These are phyloP conservation scores for Cybosia mesomella DNA, from an alignment of 2,888 invertebrate species.

Conservation along the genomic window DNA sequence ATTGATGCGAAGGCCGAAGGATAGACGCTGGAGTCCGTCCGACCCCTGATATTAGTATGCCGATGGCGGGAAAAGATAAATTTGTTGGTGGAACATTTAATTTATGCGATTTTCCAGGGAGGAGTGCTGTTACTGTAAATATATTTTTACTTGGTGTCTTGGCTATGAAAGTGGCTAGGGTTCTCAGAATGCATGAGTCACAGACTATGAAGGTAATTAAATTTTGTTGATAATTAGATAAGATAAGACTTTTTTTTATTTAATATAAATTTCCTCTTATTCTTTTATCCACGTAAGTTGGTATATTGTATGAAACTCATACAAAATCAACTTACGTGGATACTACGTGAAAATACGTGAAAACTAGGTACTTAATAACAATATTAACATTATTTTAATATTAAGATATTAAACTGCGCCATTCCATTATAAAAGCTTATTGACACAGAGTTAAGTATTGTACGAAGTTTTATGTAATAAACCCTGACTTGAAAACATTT, in stretches of 20 bases:
- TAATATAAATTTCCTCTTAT: no score
- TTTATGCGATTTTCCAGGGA: slow-evolving; percentile 78
- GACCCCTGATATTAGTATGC: slow-evolving; percentile 79
- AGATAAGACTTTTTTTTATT: neutral
- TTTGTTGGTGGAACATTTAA: slow-evolving; percentile 82
- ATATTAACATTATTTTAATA: no score
- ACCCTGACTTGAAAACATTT: no score
- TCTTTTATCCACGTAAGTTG: no score
- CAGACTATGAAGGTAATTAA: neutral
- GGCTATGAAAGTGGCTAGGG: slow-evolving; percentile 15
- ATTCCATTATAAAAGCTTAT: no score
- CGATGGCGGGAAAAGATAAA: slow-evolving; percentile 84
- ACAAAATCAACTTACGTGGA: no score
- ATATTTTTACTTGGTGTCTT: slow-evolving; percentile 46
- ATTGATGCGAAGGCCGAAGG: slow-evolving; percentile 79
- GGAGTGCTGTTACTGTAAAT: slow-evolving; percentile 57
- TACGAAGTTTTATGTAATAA: no score
- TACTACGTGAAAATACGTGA: no score
- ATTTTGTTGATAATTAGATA: neutral
- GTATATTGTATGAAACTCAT: no score
- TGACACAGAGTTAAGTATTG: no score
- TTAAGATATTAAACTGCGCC: no score
- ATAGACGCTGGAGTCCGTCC: slow-evolving; percentile 56
- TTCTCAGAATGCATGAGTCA: slow-evolving; percentile 18
- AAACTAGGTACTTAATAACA: no score